Base-by-base conservation (phyloP, 2,113 vertebrate species). In the Heteronetta atricapilla region DNA sequence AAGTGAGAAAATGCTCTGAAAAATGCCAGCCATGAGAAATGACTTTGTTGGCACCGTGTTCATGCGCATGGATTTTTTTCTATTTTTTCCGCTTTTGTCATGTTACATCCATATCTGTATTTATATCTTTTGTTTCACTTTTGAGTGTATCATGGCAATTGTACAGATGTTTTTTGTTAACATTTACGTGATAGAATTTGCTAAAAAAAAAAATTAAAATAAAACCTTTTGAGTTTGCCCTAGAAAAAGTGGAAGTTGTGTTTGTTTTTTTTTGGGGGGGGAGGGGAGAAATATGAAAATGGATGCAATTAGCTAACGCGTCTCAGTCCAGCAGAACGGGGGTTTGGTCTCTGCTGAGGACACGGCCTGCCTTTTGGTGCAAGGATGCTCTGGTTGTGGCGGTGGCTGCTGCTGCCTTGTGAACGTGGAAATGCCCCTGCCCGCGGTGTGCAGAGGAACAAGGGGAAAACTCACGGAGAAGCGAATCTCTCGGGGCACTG, bases 101-200 rank as follows among this genome's bases (percentile, higher is more conserved):
- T 99, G 98, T 98, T 98, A 98, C 98, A 98, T 98, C 98, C 97
- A 98, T 98, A 98, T 98, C 98, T 98, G 98, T 99, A 99, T 99
- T 99, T 99, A 99, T 99, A 98, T 98, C 98, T 98, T 97, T 98
- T 98, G 97, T 98, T 98, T 98, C 97, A 98, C 96, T 98, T 98
- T 98, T 98, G 97, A 97, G 98, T 98, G 98, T 98, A 98, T 98
- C 98, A 99, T 98, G 97, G 98, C 97, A 97, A 98, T 97, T 99
- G 99, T 99, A 99, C 99, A 99, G 98, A 98, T 97, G 98, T 97
- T 98, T 98, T 98, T 98, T 98, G 97, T 98, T 99, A 98, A 98
- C 98, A 98, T 98, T 98, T 98, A 98, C 94, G 98, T 99, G 98
- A 98, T 99, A 98, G 98, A 98, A 99, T 99, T 99, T 99, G 99